Evolutionary conservation across 1,140 invertebrate species (phyloP).

Genomic region (Pantala flavescens): DNA sequence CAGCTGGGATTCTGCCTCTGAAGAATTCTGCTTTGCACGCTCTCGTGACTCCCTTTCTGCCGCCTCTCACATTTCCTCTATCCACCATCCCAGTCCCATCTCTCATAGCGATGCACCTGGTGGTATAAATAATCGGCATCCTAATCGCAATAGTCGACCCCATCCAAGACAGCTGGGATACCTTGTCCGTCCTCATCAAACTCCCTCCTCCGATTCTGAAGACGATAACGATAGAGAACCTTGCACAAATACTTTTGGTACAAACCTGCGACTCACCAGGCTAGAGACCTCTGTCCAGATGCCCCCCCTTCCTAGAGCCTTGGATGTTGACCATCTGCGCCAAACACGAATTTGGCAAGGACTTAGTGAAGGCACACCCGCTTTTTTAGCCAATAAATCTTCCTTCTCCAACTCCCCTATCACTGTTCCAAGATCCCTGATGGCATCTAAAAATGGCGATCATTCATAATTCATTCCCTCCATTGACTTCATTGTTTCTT

Average conservation of each 20-base stretch:
- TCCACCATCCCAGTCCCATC: slow-evolving; percentile 16
- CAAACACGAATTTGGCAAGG: slow-evolving; percentile 10
- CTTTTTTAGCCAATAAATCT: slow-evolving; percentile 11
- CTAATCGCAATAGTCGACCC: slow-evolving; percentile 13
- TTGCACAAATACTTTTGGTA: not conserved
- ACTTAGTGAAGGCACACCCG: slow-evolving; percentile 8
- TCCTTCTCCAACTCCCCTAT: slow-evolving; percentile 21
- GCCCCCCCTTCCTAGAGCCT: slow-evolving; percentile 1
- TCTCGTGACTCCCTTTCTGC: slow-evolving; percentile 54
- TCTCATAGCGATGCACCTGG: slow-evolving; percentile 17
- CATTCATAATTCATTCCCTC: not conserved
- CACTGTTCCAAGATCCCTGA: slow-evolving; percentile 21
- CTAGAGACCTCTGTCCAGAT: not conserved
- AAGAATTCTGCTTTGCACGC: slow-evolving; percentile 61
- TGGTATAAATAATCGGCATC: slow-evolving; percentile 6
- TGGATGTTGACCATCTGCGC: not conserved
- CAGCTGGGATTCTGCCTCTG: slow-evolving; percentile 59
- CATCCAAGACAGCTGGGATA: slow-evolving; percentile 16
- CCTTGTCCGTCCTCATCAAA: not conserved
- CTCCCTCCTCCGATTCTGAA: slow-evolving; percentile 21
- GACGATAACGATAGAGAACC: slow-evolving; percentile 13
- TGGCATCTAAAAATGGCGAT: slow-evolving; percentile 20
- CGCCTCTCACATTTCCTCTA: slow-evolving; percentile 31
- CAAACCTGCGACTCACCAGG: slow-evolving; percentile 16
- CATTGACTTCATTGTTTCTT: too few relatives aligned